phyloP scores from a whole-genome alignment of 2,113 vertebrate species.

The Theristicus caerulescens region DNA sequence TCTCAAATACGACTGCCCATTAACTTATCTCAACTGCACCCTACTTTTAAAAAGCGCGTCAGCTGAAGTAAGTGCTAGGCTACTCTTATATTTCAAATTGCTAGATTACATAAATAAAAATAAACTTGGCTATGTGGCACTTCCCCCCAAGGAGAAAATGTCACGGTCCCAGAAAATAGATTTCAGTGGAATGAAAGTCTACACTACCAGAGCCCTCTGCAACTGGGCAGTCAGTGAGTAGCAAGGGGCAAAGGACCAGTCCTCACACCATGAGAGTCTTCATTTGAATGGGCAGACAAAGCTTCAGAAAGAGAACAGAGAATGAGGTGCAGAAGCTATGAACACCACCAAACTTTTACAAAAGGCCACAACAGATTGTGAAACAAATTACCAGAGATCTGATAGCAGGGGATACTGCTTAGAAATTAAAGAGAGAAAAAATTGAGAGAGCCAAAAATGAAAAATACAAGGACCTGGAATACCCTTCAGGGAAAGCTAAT shows the following conservation, averaged over 20 bases:
- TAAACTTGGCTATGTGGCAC: not conserved
- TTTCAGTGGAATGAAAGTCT: not conserved
- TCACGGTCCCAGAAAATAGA: not conserved
- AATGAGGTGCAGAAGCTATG: not conserved
- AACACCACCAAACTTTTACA: not conserved
- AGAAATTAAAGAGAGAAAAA: not conserved
- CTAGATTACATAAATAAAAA: conserved; percentile 36
- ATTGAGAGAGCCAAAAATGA: not conserved
- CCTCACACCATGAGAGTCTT: not conserved
- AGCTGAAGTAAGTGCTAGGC: not conserved
- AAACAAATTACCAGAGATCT: not conserved
- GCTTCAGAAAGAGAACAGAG: not conserved
- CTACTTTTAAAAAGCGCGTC: not conserved
- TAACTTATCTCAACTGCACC: not conserved
- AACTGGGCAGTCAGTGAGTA: not conserved
- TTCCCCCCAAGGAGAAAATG: conserved; percentile 8
- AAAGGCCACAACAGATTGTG: not conserved
- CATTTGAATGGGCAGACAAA: not conserved
- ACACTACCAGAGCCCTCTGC: not conserved
- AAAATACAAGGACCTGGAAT: not conserved
- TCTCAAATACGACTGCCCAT: not conserved
- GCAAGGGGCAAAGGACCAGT: not conserved
- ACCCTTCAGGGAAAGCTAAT: not conserved
- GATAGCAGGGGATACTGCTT: not conserved
- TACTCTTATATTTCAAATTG: not conserved